phyloP scores from a whole-genome alignment of 2,797 vertebrate genomes.

The Takifugu ocellatus region DNA sequence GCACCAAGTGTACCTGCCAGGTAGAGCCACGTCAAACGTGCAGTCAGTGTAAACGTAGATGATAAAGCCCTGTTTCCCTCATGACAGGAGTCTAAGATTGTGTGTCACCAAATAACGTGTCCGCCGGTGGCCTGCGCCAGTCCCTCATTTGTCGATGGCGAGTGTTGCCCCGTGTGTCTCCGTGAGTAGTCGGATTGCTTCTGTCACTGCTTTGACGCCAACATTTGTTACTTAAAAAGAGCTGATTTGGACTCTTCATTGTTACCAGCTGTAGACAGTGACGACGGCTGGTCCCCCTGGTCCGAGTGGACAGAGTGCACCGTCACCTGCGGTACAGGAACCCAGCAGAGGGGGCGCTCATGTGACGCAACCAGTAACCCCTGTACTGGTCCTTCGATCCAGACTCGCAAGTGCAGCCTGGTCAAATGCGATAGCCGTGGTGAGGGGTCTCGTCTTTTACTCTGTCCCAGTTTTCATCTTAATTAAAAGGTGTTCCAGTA shows the following conservation, averaged over 20 bases:
- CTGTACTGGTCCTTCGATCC: slow-evolving; percentile 91
- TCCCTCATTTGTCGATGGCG: slow-evolving; percentile 88
- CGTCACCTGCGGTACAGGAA: slow-evolving; percentile 90
- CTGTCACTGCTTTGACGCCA: slow-evolving; percentile 34
- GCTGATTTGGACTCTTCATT: too few species aligned
- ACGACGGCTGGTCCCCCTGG: slow-evolving; percentile 97
- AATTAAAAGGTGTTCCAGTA: slow-evolving; percentile 11
- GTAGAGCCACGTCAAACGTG: slow-evolving; percentile 59
- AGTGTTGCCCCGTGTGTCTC: slow-evolving; percentile 91
- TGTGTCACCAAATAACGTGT: slow-evolving; percentile 94
- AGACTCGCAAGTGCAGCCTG: slow-evolving; percentile 92
- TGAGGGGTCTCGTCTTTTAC: slow-evolving; percentile 66
- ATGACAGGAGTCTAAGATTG: slow-evolving; percentile 89
- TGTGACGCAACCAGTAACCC: slow-evolving; percentile 95
- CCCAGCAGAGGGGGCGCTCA: slow-evolving; percentile 93
- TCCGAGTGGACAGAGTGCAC: slow-evolving; percentile 98
- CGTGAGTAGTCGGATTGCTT: slow-evolving; percentile 79
- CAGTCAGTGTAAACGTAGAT: slow-evolving; percentile 3
- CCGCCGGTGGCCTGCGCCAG: slow-evolving; percentile 87
- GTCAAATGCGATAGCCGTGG: slow-evolving; percentile 92
- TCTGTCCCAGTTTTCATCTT: slow-evolving; percentile 10
- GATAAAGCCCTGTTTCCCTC: slow-evolving; percentile 7
- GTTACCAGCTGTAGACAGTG: slow-evolving; percentile 78
- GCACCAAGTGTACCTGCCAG: slow-evolving; percentile 94
- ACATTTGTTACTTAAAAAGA: slow-evolving; percentile 17